phyloP scores from a whole-genome alignment of 2,797 vertebrate species.

The Nasua narica region DNA sequence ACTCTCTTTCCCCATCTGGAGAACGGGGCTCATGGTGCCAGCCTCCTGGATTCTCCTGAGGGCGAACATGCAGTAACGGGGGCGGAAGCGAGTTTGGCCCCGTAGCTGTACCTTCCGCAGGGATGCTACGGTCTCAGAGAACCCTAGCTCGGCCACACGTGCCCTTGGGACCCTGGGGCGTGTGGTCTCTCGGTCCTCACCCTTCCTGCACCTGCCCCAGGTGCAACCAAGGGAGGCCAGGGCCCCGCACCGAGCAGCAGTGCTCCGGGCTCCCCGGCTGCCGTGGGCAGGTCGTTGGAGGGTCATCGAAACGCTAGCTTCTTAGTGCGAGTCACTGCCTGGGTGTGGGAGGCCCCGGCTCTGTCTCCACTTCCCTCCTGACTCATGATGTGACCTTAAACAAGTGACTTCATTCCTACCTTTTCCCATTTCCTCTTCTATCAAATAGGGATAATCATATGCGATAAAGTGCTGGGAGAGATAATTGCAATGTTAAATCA shows the following conservation, averaged over 20 bases:
- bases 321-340: not conserved
- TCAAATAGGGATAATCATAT: conserved; percentile 71
- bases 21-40: not conserved
- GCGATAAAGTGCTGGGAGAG: conserved; percentile 62
- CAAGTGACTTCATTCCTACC: conserved; percentile 71
- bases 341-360: conserved; percentile 22
- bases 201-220: not conserved
- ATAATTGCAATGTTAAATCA: conserved; percentile 75
- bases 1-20: not conserved
- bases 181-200: not conserved
- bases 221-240: rapidly evolving
- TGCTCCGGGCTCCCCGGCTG: rapidly evolving
- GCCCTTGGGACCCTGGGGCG: rapidly evolving
- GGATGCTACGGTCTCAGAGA: not conserved
- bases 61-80: not conserved
- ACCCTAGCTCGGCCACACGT: rapidly evolving
- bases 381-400: conserved; percentile 73
- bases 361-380: conserved; percentile 51
- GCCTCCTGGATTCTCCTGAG: not conserved
- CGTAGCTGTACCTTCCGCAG: not conserved
- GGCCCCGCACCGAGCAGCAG: not conserved
- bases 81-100: not conserved
- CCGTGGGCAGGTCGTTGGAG: not conserved
- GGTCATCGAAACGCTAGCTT: not conserved
- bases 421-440: conserved; percentile 71